phyloP scores from a whole-genome alignment of 2,888 invertebrate species.

The Spilosoma lubricipeda region DNA sequence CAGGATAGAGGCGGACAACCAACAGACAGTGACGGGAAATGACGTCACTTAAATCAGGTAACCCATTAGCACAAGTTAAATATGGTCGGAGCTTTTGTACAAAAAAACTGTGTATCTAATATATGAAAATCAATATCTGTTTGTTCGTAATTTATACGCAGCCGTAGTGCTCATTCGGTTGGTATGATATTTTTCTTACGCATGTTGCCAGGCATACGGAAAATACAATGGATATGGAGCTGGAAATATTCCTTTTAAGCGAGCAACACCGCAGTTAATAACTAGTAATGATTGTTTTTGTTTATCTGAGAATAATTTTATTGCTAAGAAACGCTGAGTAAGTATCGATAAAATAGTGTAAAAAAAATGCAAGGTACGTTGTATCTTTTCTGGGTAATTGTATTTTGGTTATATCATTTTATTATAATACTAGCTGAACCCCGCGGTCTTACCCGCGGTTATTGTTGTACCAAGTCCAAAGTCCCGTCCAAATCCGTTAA shows the following conservation, averaged over 20 bases:
- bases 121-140: not conserved
- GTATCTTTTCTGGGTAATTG: too few species aligned
- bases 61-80: constrained; percentile 33
- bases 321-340: not conserved
- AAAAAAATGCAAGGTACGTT: too few species aligned
- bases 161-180: not conserved
- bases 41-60: constrained; percentile 42
- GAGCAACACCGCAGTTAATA: not conserved
- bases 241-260: not conserved
- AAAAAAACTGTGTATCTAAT: constrained; percentile 4
- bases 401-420: too few species aligned
- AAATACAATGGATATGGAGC: too few species aligned
- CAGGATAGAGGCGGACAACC: constrained; percentile 34
- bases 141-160: not conserved
- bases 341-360: not conserved
- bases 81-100: constrained; percentile 21
- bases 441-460: too few species aligned
- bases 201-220: not conserved
- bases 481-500: too few species aligned
- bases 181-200: not conserved
- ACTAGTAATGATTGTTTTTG: not conserved
- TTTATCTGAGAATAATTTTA: not conserved
- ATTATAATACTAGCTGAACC: too few species aligned
- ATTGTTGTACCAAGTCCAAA: too few species aligned
- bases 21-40: constrained; percentile 20